Percentiles rank a stretch among this genome's conserved stretches.
These are phyloP conservation scores for Cryptocephalus moraei DNA, from an alignment of 2,888 invertebrate genomes.

Conservation along the genomic window DNA sequence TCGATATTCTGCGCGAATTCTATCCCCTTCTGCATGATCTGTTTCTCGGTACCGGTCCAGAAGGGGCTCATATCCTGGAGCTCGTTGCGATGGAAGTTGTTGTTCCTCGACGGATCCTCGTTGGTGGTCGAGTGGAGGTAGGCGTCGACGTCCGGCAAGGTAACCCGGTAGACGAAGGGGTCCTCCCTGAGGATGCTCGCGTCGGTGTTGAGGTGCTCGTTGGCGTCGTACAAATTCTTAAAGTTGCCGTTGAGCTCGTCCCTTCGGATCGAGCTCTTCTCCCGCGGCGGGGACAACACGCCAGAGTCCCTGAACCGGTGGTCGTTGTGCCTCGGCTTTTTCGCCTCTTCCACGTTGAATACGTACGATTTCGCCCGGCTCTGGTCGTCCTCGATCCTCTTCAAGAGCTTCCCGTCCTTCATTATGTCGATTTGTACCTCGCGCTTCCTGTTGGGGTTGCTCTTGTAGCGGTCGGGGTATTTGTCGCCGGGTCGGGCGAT, in stretches of 20 bases:
- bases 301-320: neutral
- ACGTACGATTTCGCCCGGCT: conserved; percentile 18
- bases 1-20: conserved; percentile 8
- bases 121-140: neutral
- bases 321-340: neutral
- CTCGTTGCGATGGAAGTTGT: conserved; percentile 10
- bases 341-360: conserved; percentile 14
- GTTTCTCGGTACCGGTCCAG: conserved; percentile 13
- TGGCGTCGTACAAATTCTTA: conserved; percentile 12
- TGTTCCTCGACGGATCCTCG: neutral
- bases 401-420: conserved; percentile 20
- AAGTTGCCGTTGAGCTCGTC: conserved; percentile 5
- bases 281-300: neutral
- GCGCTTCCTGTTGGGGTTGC: conserved; percentile 4
- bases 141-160: conserved; percentile 4
- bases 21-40: conserved; percentile 12
- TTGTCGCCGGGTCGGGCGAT: conserved; percentile 12
- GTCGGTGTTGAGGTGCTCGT: conserved; percentile 15
- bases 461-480: conserved; percentile 10
- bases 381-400: conserved; percentile 16
- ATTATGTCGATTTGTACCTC: conserved; percentile 16
- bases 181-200: conserved; percentile 9
- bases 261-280: neutral
- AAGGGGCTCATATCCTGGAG: conserved; percentile 15
- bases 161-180: conserved; percentile 9